Evolutionary conservation across 2,113 vertebrate species (phyloP).

Genomic region (Syrmaticus mikado): DNA sequence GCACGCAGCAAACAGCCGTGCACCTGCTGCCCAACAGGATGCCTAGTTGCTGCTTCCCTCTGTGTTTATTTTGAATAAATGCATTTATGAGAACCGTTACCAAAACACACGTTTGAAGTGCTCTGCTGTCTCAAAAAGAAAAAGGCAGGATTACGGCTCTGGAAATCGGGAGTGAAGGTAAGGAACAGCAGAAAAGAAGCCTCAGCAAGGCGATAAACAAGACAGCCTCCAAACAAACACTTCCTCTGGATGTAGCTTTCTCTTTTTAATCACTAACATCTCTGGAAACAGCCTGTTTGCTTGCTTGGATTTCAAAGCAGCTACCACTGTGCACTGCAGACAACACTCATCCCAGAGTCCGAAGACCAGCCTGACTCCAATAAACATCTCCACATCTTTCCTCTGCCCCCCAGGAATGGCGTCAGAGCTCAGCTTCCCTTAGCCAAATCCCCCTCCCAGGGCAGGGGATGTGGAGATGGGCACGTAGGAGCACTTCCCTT

Average conservation of each 20-base stretch:
- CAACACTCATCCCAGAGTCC: rapidly evolving
- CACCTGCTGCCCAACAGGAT: neutral
- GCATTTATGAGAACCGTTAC: neutral
- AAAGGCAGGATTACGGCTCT: neutral
- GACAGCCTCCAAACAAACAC: neutral
- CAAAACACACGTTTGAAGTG: neutral
- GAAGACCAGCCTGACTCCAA: neutral
- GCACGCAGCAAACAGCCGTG: neutral
- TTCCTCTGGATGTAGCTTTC: neutral
- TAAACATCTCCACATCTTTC: neutral
- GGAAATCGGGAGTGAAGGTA: neutral
- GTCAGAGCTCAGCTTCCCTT: neutral
- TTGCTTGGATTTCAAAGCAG: conserved; percentile 16
- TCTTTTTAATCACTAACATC: neutral
- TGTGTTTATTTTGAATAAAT: conserved; percentile 39
- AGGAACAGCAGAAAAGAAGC: neutral
- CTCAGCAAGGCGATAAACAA: neutral
- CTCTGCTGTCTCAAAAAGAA: neutral
- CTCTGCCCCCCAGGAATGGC: neutral
- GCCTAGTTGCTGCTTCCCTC: conserved; percentile 16
- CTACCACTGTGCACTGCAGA: neutral
- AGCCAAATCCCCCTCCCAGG: rapidly evolving
- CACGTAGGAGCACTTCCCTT: neutral
- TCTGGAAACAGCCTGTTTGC: neutral
- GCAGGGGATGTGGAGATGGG: neutral